Evolutionary conservation across 2,113 vertebrate genomes (phyloP), one percentile per base, ranked within the genome.

Genomic region (Puma concolor): DNA sequence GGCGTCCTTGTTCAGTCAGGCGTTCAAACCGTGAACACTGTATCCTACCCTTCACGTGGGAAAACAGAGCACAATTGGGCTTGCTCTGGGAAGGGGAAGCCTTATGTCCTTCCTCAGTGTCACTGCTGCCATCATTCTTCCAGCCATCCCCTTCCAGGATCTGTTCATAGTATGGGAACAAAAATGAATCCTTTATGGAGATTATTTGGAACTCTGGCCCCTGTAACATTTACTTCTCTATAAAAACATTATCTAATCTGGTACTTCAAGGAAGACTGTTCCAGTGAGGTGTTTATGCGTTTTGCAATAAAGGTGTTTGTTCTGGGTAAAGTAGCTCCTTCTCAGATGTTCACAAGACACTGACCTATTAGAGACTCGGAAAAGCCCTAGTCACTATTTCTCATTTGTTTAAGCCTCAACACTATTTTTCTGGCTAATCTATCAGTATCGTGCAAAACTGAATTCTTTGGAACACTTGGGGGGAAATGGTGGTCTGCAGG

Each of bases 191-290:
- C 9, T 85, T 86, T 71, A 5, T 44, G n/a, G 82, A 88, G 38
- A 67, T 60, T 33, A 8, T n/a, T 60, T 71, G 36, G 23, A 57
- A 50, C 41, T 63, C n/a, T 44, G 36, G 21, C n/a, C n/a, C 41
- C 29, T 1, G 2, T 64, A 66, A 80, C 63, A 69, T 38, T 57
- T 74, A 64, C 21, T 86, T 90, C 48, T n/a, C 60, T 52, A 7
- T 77, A 33, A 93, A 80, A 97, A 84, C 33, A 33, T 66, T 60
- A 93, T 83, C 74, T 91, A 72, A 54, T 71, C 36, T 52, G 63
- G 16, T 64, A 44, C 31, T 79, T 36, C 17, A 67, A 66, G 33
- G 48, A 57, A 76, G 74, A 72, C 54, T 91, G 2, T 72, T 72
- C 33, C 27, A 72, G 0, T 16, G 15, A 86, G 6, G 2, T 79